Percentiles rank a stretch among this genome's conserved stretches.
phyloP scores from a whole-genome alignment of 2,113 vertebrate genomes.

The Kryptolebias marmoratus region DNA sequence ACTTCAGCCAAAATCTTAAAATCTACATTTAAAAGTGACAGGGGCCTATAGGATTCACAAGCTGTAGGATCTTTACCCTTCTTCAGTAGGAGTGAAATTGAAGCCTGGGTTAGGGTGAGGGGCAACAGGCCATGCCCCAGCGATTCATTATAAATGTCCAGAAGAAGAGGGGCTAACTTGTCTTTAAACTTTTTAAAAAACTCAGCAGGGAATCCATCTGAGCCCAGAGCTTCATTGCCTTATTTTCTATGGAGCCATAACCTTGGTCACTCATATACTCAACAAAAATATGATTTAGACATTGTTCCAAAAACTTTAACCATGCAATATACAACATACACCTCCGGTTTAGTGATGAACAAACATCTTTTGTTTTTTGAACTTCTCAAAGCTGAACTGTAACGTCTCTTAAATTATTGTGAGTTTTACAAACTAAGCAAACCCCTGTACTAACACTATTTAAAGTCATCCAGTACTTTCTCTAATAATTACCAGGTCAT shows the following conservation, averaged over 20 bases:
- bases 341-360: no score
- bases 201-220: neutral
- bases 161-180: neutral
- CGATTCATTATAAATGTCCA: neutral
- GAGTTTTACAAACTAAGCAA: no score
- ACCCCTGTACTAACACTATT: no score
- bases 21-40: neutral
- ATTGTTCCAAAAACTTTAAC: no score
- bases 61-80: neutral
- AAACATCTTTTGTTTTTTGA: no score
- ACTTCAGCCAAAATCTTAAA: neutral
- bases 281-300: no score
- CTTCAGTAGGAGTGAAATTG: neutral
- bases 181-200: conserved; percentile 3
- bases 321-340: no score
- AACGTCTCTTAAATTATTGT: no score
- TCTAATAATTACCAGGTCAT: neutral
- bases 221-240: neutral
- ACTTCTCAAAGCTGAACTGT: no score
- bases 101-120: neutral
- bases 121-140: neutral
- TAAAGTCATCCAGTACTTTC: no score
- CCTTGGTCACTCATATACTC: no score
- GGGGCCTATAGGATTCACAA: neutral
- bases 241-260: no score